phyloP scores from a whole-genome alignment of 2,888 invertebrate genomes.

The Cotesia congregata region DNA sequence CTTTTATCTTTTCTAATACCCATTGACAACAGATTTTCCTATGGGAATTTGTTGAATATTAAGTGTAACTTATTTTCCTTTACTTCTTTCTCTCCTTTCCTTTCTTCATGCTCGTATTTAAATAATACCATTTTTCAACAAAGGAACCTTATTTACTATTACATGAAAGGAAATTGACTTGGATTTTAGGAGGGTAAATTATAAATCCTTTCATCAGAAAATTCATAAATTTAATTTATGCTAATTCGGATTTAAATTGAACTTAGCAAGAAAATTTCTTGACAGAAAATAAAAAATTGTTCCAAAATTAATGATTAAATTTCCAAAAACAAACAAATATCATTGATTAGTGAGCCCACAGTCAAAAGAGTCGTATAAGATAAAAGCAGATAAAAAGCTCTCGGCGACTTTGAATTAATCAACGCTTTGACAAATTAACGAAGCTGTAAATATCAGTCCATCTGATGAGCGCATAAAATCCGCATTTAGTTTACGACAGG shows the following conservation, averaged over 20 bases:
- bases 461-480: not conserved
- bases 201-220: no score
- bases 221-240: no score
- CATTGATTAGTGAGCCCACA: no score
- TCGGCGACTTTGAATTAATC: not conserved
- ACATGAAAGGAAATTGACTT: no score
- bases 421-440: not conserved
- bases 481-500: not conserved
- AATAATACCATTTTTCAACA: not conserved
- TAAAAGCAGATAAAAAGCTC: not conserved
- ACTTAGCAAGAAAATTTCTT: no score
- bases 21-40: slow-evolving; percentile 36
- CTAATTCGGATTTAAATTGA: no score
- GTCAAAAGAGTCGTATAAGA: not conserved
- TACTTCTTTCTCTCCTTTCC: no score
- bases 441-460: not conserved
- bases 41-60: slow-evolving; percentile 1
- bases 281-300: no score
- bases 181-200: no score
- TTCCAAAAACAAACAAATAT: no score
- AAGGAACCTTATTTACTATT: not conserved
- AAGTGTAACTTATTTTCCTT: not conserved
- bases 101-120: not conserved
- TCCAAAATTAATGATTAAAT: no score
- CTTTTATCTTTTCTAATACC: slow-evolving; percentile 32